Percentiles rank a stretch among this genome's conserved stretches.
Evolutionary conservation across 2,888 invertebrate genomes (phyloP).

Genomic region (Meteorus colon): DNA sequence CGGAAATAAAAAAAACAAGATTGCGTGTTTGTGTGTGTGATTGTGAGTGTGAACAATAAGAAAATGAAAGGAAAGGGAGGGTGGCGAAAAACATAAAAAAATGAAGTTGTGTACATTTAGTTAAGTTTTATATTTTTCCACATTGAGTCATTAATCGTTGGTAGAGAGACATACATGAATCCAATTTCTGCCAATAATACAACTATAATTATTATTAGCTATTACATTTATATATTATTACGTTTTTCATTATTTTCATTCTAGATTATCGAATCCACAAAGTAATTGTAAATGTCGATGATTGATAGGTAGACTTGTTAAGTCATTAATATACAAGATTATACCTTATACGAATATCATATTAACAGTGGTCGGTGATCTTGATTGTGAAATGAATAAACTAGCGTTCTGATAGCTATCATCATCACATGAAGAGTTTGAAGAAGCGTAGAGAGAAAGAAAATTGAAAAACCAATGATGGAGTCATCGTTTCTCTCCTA

Average conservation of each 20-base stretch:
- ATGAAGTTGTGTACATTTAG: conserved; percentile 70
- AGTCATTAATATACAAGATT: conserved; percentile 61
- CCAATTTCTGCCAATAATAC: conserved; percentile 52
- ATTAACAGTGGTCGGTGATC: background rate
- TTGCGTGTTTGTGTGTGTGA: conserved; percentile 41
- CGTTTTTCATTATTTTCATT: conserved; percentile 54
- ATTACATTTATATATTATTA: conserved; percentile 52
- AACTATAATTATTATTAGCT: conserved; percentile 58
- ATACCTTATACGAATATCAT: conserved; percentile 50
- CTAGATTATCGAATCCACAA: conserved; percentile 45
- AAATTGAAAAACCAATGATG: background rate
- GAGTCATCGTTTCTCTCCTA: background rate
- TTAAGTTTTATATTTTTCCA: conserved; percentile 73
- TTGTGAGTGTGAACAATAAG: conserved; percentile 46
- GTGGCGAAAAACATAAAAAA: conserved; percentile 32
- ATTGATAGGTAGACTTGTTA: conserved; percentile 60
- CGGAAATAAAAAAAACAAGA: conserved; percentile 20
- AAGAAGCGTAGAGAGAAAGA: conserved; percentile 25
- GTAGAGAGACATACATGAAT: conserved; percentile 59
- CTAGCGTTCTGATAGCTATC: conserved; percentile 25
- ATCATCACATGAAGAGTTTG: background rate
- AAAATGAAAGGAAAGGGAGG: conserved; percentile 43
- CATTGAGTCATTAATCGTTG: conserved; percentile 72
- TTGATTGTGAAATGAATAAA: conserved; percentile 5
- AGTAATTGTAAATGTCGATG: conserved; percentile 55